Conservation (phyloP, 2,797 vertebrate species). For the Rhinoraja longicauda region DNA sequence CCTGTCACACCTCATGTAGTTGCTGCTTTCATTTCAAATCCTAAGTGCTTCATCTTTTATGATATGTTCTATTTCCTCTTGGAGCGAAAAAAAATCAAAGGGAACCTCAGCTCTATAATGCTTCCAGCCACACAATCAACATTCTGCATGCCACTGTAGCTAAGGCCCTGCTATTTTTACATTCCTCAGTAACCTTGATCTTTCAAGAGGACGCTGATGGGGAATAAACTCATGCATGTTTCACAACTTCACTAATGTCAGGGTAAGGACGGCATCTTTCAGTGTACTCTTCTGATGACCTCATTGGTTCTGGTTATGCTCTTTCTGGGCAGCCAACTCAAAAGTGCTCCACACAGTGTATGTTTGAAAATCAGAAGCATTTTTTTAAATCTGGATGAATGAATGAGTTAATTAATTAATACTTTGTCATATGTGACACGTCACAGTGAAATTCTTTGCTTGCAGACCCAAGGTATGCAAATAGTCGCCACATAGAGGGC, state of each 20-base stretch:
- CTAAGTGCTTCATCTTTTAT: not conserved
- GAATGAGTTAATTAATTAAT: too few relatives aligned
- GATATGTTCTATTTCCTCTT: not conserved
- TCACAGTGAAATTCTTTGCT: too few relatives aligned
- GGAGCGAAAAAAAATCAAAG: not conserved
- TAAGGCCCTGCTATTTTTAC: not conserved
- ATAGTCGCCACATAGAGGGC: too few relatives aligned
- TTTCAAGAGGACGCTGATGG: not conserved
- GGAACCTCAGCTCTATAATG: not conserved
- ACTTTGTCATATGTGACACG: too few relatives aligned
- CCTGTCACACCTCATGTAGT: not conserved
- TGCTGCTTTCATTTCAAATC: not conserved
- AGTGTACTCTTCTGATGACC: not conserved
- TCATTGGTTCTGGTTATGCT: not conserved
- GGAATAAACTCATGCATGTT: not conserved
- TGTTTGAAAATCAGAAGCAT: not conserved
- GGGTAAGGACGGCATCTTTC: not conserved
- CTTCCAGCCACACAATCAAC: not conserved
- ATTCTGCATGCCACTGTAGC: not conserved
- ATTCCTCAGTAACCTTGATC: slow-evolving; percentile 28
- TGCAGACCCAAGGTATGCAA: too few relatives aligned
- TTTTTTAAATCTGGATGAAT: not conserved
- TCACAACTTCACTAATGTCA: not conserved
- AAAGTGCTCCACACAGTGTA: not conserved
- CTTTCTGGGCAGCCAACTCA: not conserved